Percentiles rank a stretch among this genome's conserved stretches.
phyloP scores from a whole-genome alignment of 2,888 invertebrate genomes.

The Andrena dorsata region DNA sequence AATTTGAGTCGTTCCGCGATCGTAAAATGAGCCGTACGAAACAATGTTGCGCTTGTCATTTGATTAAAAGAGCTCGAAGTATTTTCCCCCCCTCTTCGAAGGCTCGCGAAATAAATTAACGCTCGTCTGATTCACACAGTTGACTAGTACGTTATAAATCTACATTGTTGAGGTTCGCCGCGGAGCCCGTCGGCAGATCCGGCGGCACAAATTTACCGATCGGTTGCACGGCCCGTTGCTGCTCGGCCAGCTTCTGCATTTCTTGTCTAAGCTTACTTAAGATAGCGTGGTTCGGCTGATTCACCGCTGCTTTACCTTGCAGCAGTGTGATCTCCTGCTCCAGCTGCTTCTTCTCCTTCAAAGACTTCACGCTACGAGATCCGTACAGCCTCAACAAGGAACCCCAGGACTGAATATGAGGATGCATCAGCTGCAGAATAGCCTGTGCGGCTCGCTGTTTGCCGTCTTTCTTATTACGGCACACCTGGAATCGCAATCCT shows the following conservation, averaged over 20 bases:
- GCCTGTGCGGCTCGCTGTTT: conserved; percentile 98
- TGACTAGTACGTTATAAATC: conserved; percentile 86
- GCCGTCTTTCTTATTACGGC: conserved; percentile 98
- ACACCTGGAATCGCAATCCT: conserved; percentile 85
- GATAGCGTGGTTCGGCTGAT: conserved; percentile 96
- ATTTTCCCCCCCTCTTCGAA: not conserved
- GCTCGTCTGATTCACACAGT: conserved; percentile 6
- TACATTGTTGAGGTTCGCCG: conserved; percentile 92
- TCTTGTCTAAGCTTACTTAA: conserved; percentile 93
- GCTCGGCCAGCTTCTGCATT: conserved; percentile 91
- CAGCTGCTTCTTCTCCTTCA: conserved; percentile 96
- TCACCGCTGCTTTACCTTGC: conserved; percentile 94
- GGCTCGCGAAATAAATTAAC: conserved; percentile 29
- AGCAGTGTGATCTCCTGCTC: conserved; percentile 96
- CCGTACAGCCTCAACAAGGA: conserved; percentile 97
- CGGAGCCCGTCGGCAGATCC: conserved; percentile 89
- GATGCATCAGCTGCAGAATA: conserved; percentile 95
- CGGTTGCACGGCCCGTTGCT: conserved; percentile 86
- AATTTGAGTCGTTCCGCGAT: not conserved
- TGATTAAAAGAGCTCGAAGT: not conserved
- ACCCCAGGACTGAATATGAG: conserved; percentile 97
- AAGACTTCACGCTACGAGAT: conserved; percentile 94
- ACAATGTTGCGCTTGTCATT: conserved; percentile 14
- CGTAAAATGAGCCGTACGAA: conserved; percentile 7
- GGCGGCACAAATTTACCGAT: conserved; percentile 88